These are phyloP conservation scores for Felis catus DNA, from an alignment of 2,113 vertebrate species.

Conservation along the genomic window F.catus_Fca126_mat1.0 CM031412.1:51707501-51708000, in stretches of 20 bases:
- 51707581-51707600: not conserved
- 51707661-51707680: not conserved
- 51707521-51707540: slow-evolving; percentile 26
- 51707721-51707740: not conserved
- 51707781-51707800: not conserved
- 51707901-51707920: not conserved
- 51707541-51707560: not conserved
- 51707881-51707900: not conserved
- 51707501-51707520: not conserved
- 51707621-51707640: not conserved
- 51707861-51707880: not conserved
- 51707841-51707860: not conserved
- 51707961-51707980: not conserved
- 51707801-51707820: not conserved
- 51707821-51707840: not conserved
- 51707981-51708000: not conserved
- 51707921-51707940: not conserved
- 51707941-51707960: not conserved
- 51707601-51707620: not conserved
- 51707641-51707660: not conserved
- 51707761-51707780: not conserved
- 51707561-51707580: not conserved
- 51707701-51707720: not conserved
- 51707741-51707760: not conserved
- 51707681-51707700: not conserved